Evolutionary conservation across 1,140 invertebrate species (phyloP).

Genomic region (Cyrtorhinus lividipennis): DNA sequence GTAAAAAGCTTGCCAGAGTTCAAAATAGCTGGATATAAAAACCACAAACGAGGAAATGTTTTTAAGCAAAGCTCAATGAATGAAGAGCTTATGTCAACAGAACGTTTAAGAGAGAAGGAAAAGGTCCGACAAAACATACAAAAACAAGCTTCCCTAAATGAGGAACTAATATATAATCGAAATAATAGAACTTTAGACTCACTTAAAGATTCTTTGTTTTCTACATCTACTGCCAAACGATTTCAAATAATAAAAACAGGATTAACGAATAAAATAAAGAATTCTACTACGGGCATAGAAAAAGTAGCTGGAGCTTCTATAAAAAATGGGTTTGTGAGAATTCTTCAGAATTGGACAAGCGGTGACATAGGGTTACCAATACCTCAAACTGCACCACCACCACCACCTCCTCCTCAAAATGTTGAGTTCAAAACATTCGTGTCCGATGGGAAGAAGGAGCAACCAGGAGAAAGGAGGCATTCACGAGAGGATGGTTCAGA

Average conservation of each 20-base stretch:
- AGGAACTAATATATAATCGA: slow-evolving; percentile 63
- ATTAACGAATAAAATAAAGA: slow-evolving; percentile 62
- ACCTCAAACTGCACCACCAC: slow-evolving; percentile 16
- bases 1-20: slow-evolving; percentile 44
- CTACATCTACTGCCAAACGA: slow-evolving; percentile 54
- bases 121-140: slow-evolving; percentile 68
- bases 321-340: slow-evolving; percentile 52
- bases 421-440: slow-evolving; percentile 27
- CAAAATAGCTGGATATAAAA: slow-evolving; percentile 33
- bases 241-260: slow-evolving; percentile 73
- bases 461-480: slow-evolving; percentile 39
- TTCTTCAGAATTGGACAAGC: slow-evolving; percentile 53
- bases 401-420: slow-evolving; percentile 16
- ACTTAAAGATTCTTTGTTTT: slow-evolving; percentile 55
- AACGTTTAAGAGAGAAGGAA: slow-evolving; percentile 67
- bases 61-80: slow-evolving; percentile 78
- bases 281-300: slow-evolving; percentile 62
- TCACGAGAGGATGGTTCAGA: slow-evolving; percentile 75
- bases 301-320: slow-evolving; percentile 51
- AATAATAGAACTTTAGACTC: slow-evolving; percentile 46
- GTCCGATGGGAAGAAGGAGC: slow-evolving; percentile 27
- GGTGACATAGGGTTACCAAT: slow-evolving; percentile 22
- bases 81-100: slow-evolving; percentile 73
- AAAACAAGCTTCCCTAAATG: slow-evolving; percentile 75
- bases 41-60: slow-evolving; percentile 40